Conservation (phyloP, 2,797 vertebrate species). For the Parambassis ranga region DNA sequence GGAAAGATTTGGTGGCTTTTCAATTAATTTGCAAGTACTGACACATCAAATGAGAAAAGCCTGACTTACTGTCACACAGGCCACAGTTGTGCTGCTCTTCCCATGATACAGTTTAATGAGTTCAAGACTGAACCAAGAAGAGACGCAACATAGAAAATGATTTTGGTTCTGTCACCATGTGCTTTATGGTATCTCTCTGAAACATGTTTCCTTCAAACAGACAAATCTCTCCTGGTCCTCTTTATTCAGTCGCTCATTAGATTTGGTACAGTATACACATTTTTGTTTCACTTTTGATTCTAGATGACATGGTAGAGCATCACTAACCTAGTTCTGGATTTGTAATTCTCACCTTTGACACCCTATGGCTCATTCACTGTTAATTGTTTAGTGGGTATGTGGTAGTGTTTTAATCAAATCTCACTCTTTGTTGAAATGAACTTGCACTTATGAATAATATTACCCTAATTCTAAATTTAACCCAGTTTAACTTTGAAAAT, state of each 20-base stretch:
- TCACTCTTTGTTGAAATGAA: background rate
- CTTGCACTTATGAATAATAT: background rate
- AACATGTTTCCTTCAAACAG: slow-evolving; percentile 79
- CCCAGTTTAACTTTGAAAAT: background rate
- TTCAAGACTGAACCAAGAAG: slow-evolving; percentile 23
- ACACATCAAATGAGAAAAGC: slow-evolving; percentile 43
- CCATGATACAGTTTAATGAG: slow-evolving; percentile 38
- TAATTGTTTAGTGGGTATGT: slow-evolving; percentile 54
- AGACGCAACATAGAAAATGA: background rate
- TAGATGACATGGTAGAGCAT: slow-evolving; percentile 53
- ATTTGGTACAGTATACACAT: slow-evolving; percentile 84
- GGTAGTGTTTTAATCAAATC: slow-evolving; percentile 53
- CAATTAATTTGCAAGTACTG: slow-evolving; percentile 30
- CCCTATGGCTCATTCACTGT: slow-evolving; percentile 11
- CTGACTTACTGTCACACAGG: slow-evolving; percentile 19
- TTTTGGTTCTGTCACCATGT: slow-evolving; percentile 16
- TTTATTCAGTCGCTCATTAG: slow-evolving; percentile 89
- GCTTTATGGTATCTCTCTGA: slow-evolving; percentile 43
- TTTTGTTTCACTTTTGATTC: slow-evolving; percentile 43
- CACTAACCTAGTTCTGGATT: slow-evolving; percentile 66
- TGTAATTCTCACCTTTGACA: slow-evolving; percentile 42
- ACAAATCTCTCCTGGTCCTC: slow-evolving; percentile 87
- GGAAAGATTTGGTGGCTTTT: slow-evolving; percentile 33
- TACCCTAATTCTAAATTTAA: background rate
- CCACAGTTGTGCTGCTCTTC: slow-evolving; percentile 25